phyloP scores from a whole-genome alignment of 2,888 invertebrate genomes.

The Drosophila histrio region DNA sequence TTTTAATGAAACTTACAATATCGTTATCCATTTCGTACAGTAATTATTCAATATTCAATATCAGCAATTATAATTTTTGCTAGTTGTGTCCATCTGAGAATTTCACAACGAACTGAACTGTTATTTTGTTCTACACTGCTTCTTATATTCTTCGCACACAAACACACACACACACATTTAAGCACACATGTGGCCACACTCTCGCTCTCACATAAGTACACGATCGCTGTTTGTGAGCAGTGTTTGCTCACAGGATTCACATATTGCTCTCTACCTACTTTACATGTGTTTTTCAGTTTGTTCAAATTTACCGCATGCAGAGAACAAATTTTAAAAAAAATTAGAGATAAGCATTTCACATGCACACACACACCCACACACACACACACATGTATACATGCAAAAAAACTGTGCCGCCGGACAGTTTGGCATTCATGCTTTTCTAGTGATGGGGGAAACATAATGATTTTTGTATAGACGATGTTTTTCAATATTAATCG shows the following conservation, averaged over 20 bases:
- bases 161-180: not conserved
- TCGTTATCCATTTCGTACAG: slow-evolving; percentile 12
- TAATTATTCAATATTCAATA: not conserved
- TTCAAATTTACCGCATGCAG: too few relatives aligned
- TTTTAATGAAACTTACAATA: slow-evolving; percentile 10
- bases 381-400: not conserved
- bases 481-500: too few relatives aligned
- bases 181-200: not conserved
- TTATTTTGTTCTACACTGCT: not conserved
- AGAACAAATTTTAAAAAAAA: not conserved
- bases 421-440: not conserved
- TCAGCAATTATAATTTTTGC: not conserved
- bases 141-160: slow-evolving; percentile 26
- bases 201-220: not conserved
- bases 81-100: not conserved
- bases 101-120: slow-evolving; percentile 28
- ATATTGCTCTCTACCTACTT: not conserved
- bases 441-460: too few relatives aligned
- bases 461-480: too few relatives aligned
- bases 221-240: not conserved
- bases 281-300: too few relatives aligned
- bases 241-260: not conserved
- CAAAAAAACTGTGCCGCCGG: not conserved
- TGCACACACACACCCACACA: not conserved
- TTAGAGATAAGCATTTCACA: not conserved